These are phyloP conservation scores for Cylas formicarius DNA, from an alignment of 1,140 invertebrate species.

Conservation along the genomic window DNA sequence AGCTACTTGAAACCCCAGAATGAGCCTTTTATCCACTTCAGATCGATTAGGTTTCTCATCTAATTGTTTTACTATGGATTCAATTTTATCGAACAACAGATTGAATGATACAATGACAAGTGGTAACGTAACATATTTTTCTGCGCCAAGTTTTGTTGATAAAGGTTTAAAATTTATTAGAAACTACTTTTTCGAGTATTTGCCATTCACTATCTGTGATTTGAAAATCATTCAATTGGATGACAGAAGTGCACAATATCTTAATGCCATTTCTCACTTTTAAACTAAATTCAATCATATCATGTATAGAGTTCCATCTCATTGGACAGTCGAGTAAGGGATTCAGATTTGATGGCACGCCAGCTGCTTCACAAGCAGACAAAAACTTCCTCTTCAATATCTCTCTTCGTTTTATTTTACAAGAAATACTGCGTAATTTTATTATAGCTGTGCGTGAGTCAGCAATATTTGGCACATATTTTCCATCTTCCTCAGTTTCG, in stretches of 20 bases:
- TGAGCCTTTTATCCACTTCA: constrained; percentile 5
- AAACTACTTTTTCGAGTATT: constrained; percentile 33
- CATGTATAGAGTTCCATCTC: constrained; percentile 24
- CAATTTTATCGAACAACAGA: constrained; percentile 38
- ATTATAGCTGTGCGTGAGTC: constrained; percentile 29
- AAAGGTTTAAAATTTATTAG: constrained; percentile 36
- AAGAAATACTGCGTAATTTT: constrained; percentile 30
- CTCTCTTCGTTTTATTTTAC: constrained; percentile 30
- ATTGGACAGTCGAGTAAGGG: constrained; percentile 16
- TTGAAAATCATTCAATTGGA: constrained; percentile 32
- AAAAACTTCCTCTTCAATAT: constrained; percentile 30
- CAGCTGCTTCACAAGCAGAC: constrained; percentile 31
- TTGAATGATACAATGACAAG: constrained; percentile 37
- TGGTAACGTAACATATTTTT: constrained; percentile 36
- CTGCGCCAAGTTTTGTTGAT: constrained; percentile 31
- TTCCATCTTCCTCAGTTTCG: constrained; percentile 25
- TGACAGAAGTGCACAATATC: constrained; percentile 30
- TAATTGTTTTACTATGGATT: constrained; percentile 30
- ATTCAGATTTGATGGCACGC: constrained; percentile 17
- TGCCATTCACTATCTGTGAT: constrained; percentile 31
- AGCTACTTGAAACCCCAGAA: constrained; percentile 35
- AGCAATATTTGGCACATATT: constrained; percentile 22
- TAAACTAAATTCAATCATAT: constrained; percentile 22
- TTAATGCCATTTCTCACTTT: too few relatives aligned
- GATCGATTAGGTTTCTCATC: constrained; percentile 25